Evolutionary conservation across 2,888 invertebrate genomes (phyloP), one percentile per base, ranked within the genome.

Genomic region (Boloria selene): DNA sequence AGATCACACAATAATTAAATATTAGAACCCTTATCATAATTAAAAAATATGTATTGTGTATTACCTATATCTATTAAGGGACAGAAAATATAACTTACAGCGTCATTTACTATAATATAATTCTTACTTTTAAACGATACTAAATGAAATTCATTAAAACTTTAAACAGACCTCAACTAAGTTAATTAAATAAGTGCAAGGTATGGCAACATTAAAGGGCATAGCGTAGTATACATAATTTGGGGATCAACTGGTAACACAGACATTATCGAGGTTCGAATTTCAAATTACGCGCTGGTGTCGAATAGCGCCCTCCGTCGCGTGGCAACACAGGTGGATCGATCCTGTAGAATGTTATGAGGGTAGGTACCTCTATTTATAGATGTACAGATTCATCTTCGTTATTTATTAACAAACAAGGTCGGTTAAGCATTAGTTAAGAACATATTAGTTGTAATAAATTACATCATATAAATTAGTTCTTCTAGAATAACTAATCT

Each of bases 201-300:
- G 60, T 47, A 18, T 63, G 66, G 54, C 61, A 67, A 61, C 70
- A 62, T 64, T 62, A 70, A 70, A 69, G 70, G 64, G 64, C 61
- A 88, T 86, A 84, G 83, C 79, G 76, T 76, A 83, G 31, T 38
- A 38, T 22, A 22, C 22, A 22, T 87, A 88, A 89, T 88, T 90
- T 85, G 75, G 72, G 72, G 72, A 76, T 64, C 78, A 77, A 79
- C 82, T 82, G 82, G 85, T 85, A 81, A 83, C 82, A 78, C 80
- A 84, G 88, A 83, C 90, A 90, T 90, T 90, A 91, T 90, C 88
- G 82, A 77, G 86, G 82, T 85, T 91, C 91, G 84, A 84, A 90
- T 92, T 90, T 90, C 91, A 91, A 92, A 91, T 92, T 90, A 89
- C 90, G 90, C 87, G 85, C 79, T 74, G 86, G 91, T 88, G 88